phyloP scores from a whole-genome alignment of 1,140 invertebrate genomes.

The Colletes gigas region DNA sequence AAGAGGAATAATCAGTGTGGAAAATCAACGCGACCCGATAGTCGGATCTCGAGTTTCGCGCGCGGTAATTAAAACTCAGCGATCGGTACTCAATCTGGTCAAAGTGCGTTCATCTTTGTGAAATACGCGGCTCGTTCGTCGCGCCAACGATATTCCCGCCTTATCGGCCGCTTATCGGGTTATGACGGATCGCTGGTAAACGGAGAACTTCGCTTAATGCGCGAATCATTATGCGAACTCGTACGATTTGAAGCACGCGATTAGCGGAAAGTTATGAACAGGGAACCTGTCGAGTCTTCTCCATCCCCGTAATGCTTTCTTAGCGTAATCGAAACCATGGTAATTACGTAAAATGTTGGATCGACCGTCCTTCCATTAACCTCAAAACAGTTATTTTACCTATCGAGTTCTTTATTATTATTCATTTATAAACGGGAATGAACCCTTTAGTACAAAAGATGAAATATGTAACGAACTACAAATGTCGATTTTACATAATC shows the following conservation, averaged over 20 bases:
- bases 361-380: too few relatives aligned
- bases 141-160: background rate
- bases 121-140: background rate
- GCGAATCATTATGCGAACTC: conserved; percentile 11
- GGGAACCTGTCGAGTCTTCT: background rate
- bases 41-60: conserved; percentile 4
- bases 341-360: background rate
- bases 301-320: background rate
- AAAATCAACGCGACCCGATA: conserved; percentile 8
- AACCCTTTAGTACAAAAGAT: too few relatives aligned
- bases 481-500: too few relatives aligned
- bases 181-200: conserved; percentile 12
- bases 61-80: conserved; percentile 22
- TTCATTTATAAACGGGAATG: too few relatives aligned
- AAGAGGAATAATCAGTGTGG: conserved; percentile 9
- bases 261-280: conserved; percentile 8
- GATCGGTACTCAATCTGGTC: conserved; percentile 14
- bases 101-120: conserved; percentile 10
- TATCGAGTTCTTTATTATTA: too few relatives aligned
- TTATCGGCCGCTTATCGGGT: conserved; percentile 15
- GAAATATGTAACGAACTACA: too few relatives aligned
- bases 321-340: background rate
- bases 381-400: too few relatives aligned
- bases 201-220: conserved; percentile 13
- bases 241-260: background rate